Evolutionary conservation across 53 echinoderm and acorn worm species (phyloP), one percentile per base, ranked within the genome.

Genomic region (Actinopyga echinites): DNA sequence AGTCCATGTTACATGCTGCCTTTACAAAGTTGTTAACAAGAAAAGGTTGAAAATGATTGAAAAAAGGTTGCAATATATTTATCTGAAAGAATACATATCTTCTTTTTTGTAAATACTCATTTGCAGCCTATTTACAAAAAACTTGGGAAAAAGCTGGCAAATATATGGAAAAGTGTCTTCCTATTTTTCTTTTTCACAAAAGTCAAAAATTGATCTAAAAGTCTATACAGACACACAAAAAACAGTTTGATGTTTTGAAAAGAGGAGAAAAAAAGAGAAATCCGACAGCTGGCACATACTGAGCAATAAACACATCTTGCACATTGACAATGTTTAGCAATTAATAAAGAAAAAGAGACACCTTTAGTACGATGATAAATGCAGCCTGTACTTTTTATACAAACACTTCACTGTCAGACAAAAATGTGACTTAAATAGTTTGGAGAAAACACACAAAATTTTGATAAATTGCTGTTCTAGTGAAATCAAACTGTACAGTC

Each of bases 121-220:
- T 71, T 71, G 71, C 44, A 71, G 71, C 71, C 71, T 71, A 71
- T 71, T 71, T 71, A 71, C 71, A 71, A 44, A 71, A 71, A 71
- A 71, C 40, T 44, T n/a, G n/a, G 71, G 71, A 42, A 71, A 71
- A 71, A 71, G 71, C 71, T 71, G 71, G 71, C 71, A 71, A 71
- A 71, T 42, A 71, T 44, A 71, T 71, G 42, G 44, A 71, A 71
- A 71, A 21, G 71, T 71, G 71, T 71, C 44, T 71, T 34, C 32
- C 17, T 49, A 49, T 49, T 49, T 49, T n/a, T 60, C 28, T n/a
- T 65, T 71, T 71, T 71, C 71, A 71, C 71, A 71, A 40, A 71
- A 40, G 71, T 71, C 71, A 71, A 71, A 49, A 71, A 71, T 68
- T 68, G 44, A n/a, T 71, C 23, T 24, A 42, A 32, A 34, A 34